A percentile compares a stretch with the other conserved stretches of the same genome.
Evolutionary conservation across 2,113 vertebrate genomes (phyloP).

Genomic region (Dunckerocampus dactyliophorus): DNA sequence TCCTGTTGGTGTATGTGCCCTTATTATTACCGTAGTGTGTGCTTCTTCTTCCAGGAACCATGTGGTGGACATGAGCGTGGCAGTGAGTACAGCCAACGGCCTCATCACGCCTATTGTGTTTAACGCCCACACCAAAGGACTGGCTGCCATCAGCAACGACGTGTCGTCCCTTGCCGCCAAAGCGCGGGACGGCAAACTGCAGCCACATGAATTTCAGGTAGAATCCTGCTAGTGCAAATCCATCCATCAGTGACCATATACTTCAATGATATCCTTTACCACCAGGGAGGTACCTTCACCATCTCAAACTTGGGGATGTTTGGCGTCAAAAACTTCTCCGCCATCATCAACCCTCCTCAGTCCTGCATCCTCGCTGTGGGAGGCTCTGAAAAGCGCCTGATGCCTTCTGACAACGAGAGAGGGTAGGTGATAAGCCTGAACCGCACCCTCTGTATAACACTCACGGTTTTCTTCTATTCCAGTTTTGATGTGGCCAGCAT

Average conservation of each 20-base stretch:
- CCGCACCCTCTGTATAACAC: background rate
- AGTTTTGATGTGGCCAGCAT: constrained; percentile 90
- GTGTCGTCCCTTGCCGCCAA: constrained; percentile 81
- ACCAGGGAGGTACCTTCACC: constrained; percentile 94
- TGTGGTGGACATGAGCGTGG: constrained; percentile 90
- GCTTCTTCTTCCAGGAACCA: constrained; percentile 80
- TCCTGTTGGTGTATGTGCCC: background rate
- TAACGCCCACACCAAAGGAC: constrained; percentile 91
- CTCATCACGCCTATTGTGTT: constrained; percentile 98
- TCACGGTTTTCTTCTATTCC: constrained; percentile 1
- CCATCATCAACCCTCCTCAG: constrained; percentile 98
- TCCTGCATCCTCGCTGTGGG: constrained; percentile 94
- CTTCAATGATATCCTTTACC: constrained; percentile 3
- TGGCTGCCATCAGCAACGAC: constrained; percentile 84
- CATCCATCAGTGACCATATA: background rate
- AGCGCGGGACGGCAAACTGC: constrained; percentile 91
- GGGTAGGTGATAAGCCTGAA: constrained; percentile 74
- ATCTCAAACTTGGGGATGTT: constrained; percentile 99
- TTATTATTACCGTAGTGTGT: background rate
- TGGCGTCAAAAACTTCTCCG: constrained; percentile 98
- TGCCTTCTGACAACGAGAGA: constrained; percentile 92
- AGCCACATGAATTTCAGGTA: constrained; percentile 97
- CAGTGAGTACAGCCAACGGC: constrained; percentile 88
- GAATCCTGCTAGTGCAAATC: background rate
- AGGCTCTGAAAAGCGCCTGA: constrained; percentile 83